Base-by-base conservation (phyloP, 37 sponge, comb jelly and placozoan species). In the Tethya wilhelma region DNA sequence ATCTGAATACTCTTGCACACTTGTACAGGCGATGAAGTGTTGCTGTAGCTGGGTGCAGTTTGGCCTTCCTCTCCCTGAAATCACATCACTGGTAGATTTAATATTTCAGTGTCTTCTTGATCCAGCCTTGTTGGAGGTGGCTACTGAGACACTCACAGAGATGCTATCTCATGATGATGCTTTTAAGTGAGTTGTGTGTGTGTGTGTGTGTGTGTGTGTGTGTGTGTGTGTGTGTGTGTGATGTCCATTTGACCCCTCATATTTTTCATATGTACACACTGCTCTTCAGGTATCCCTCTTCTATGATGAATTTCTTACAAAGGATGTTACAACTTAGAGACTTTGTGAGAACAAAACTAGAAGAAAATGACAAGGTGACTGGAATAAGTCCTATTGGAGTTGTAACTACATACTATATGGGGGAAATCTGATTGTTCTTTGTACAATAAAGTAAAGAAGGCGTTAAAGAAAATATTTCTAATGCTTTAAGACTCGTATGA, bases 11-110 rank as follows among this genome's bases (percentile, higher is more conserved):
- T 17, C 34, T 17, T 8, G 1, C 45, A 2, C 29, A 26, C 42
- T 59, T 25, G 0, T 26, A 8, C 29, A 91, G 92, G 87, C 87
- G 7, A 86, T 86, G 8, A 82, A 91, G 43, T 91, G 92, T 56
- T 79, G 83, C 59, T 68, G 36, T 28, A 83, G 87, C 58, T 91
- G 92, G 92, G 57, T 77, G 8, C 74, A 78, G 57, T 83, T 91
- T 72, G 83, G 84, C 0, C 79, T 77, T 0, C 87, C 87, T 14
- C 26, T 91, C 14, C 38, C 79, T 7, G 84, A 87, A 33, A 43
- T 86, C 11, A 4, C 8, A 2, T 55, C 69, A 26, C 59, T 86
- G 43, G 42, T 79, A 25, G 30, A 32, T 2, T 57, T 46, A 45
- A 84, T 91, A 32, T 91, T 91, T 11, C 57, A 64, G 45, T 71